Base-by-base conservation (phyloP, 1,140 invertebrate genomes). In the Meloidogyne chitwoodi region DNA sequence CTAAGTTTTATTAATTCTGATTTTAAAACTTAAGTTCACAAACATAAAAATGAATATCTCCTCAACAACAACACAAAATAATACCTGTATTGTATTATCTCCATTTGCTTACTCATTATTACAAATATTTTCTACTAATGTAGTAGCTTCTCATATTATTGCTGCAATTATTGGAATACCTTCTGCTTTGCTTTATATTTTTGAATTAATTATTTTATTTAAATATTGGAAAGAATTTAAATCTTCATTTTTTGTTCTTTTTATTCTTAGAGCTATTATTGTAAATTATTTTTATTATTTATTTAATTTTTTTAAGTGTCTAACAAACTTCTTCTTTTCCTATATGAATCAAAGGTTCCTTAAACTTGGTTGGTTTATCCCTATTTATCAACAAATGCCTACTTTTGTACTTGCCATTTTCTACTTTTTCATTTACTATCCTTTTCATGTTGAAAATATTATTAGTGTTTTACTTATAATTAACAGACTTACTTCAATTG, bases 351-450 rank as follows among this genome's bases (percentile, higher is more conserved):
- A 41, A 41, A n/a, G 65, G 1, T 41, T 67, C 19, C 38, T 31
- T 22, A 41, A 31, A 31, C 10, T 67, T 6, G 65, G 65, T 10
- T 41, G 29, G 65, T 67, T 67, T n/a, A 31, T 67, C 8, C 65
- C 29, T 6, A n/a, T 67, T 19, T 67, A 67, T 22, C 29, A 67
- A 41, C 38, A 31, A n/a, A 8, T 67, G 22, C 65, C 65, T 19
- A 24, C 29, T 22, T 19, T 67, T 24, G 22, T 67, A n/a, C 65
- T 67, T 22, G 19, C 65, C 19, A 19, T 67, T n/a, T 41, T 67
- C 65, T 67, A 67, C 65, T 67, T 67, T 22, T 67, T 41, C 14
- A 67, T 67, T n/a, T 67, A 67, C 22, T 67, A 67, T 10, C 65
- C 65, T 31, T 67, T 67, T 22, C 65, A 67, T 8, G 65, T 41